Evolutionary conservation across 2,888 invertebrate species (phyloP).

Genomic region (Drosophila mimetica): DNA sequence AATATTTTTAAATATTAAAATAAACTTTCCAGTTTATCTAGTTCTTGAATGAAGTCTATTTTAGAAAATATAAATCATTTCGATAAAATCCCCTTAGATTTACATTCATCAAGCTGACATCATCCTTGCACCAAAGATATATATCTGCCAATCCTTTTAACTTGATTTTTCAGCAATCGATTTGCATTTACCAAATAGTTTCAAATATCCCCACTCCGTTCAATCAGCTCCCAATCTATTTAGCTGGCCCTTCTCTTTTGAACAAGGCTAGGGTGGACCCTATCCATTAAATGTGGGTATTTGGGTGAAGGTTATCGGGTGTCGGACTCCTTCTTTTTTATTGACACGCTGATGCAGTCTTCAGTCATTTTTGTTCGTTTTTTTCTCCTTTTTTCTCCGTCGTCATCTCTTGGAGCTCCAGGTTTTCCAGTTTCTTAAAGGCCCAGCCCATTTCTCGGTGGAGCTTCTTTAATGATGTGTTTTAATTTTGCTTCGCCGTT

Average conservation of each 20-base stretch:
- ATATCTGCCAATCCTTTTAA: background rate
- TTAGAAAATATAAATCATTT: no score
- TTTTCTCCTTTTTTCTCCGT: background rate
- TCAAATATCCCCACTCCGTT: background rate
- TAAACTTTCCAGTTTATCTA: no score
- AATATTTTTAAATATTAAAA: no score
- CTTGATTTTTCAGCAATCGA: constrained; percentile 1
- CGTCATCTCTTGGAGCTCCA: background rate
- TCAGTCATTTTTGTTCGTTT: constrained; percentile 1
- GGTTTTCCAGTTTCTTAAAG: constrained; percentile 39
- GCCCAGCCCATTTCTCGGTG: constrained; percentile 42
- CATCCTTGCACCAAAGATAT: background rate
- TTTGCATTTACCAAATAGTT: constrained; percentile 11
- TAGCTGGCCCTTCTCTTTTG: constrained; percentile 20
- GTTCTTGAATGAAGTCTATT: no score
- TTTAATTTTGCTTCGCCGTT: constrained; percentile 57
- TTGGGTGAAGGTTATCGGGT: constrained; percentile 67
- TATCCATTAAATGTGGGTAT: constrained; percentile 26
- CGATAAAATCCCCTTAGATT: no score
- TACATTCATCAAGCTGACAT: background rate
- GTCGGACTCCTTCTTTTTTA: constrained; percentile 35
- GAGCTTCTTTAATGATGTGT: constrained; percentile 69
- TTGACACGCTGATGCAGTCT: constrained; percentile 15
- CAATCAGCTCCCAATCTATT: background rate
- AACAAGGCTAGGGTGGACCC: constrained; percentile 5